Conservation (phyloP, 2,888 invertebrate genomes). For the Troglohyphantes excavatus region DNA sequence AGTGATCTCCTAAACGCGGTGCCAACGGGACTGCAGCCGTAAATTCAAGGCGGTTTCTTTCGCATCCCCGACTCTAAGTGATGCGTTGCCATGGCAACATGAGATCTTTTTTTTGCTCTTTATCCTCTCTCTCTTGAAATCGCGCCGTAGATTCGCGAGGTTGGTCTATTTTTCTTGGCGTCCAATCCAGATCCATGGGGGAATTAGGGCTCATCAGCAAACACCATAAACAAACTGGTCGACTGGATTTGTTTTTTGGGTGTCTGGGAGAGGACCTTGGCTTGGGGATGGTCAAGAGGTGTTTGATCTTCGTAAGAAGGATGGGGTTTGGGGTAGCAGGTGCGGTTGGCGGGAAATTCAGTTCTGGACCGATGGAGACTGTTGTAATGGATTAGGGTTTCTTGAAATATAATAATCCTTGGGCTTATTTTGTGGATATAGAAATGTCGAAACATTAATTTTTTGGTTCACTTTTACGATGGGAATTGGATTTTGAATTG, state of each 20-base stretch:
- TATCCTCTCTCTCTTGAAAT: background rate
- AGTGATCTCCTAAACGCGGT: constrained; percentile 20
- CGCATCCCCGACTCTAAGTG: background rate
- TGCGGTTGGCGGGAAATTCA: background rate
- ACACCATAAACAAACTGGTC: constrained; percentile 48
- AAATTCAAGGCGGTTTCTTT: constrained; percentile 34
- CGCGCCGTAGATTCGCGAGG: background rate
- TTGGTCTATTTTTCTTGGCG: constrained; percentile 10
- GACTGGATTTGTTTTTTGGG: constrained; percentile 7
- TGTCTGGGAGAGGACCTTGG: background rate
- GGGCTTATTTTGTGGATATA: too few relatives aligned
- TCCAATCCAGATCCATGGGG: background rate
- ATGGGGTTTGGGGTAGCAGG: constrained; percentile 8
- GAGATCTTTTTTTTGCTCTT: background rate
- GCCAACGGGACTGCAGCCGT: constrained; percentile 37
- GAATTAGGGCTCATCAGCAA: constrained; percentile 47
- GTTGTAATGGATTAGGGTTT: too few relatives aligned
- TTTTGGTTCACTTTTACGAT: too few relatives aligned
- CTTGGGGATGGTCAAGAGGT: constrained; percentile 13
- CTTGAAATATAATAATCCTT: too few relatives aligned
- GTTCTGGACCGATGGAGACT: background rate
- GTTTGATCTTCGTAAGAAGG: background rate
- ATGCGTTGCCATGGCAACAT: constrained; percentile 48
- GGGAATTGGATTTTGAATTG: too few relatives aligned
- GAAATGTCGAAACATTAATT: too few relatives aligned